Conservation (phyloP, 2,888 invertebrate species). For the Graphium colonna region DNA sequence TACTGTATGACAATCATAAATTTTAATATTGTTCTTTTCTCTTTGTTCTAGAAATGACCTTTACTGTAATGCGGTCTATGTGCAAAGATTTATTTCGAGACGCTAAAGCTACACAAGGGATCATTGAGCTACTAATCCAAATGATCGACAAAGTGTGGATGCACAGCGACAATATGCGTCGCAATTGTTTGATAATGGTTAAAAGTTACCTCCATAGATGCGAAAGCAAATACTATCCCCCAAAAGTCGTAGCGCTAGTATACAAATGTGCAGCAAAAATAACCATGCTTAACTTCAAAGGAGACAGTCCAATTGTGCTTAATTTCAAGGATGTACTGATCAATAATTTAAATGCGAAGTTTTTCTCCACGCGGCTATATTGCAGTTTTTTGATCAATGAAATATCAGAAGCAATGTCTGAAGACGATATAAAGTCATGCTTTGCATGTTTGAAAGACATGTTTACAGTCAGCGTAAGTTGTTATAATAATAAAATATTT, state of each 20-base stretch:
- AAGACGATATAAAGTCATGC: constrained; percentile 42
- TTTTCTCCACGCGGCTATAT: constrained; percentile 57
- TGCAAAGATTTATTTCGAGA: constrained; percentile 61
- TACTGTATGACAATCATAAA: too few relatives aligned
- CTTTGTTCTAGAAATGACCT: constrained; percentile 52
- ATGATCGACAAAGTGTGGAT: constrained; percentile 56
- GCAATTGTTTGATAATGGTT: constrained; percentile 69
- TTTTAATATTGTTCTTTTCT: not conserved
- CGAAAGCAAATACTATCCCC: constrained; percentile 57
- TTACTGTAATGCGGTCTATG: constrained; percentile 58
- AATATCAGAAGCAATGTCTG: constrained; percentile 36
- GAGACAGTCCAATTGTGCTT: constrained; percentile 38
- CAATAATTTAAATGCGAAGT: constrained; percentile 47
- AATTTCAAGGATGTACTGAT: constrained; percentile 46
- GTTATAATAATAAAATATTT: too few relatives aligned
- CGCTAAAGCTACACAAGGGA: constrained; percentile 48
- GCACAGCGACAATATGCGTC: constrained; percentile 44
- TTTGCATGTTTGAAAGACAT: constrained; percentile 47
- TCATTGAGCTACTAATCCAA: constrained; percentile 50
- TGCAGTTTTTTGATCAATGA: constrained; percentile 56
- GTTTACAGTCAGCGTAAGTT: constrained; percentile 59
- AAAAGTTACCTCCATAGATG: constrained; percentile 60
- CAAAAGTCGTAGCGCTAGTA: constrained; percentile 56
- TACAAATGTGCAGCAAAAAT: constrained; percentile 66
- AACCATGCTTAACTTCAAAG: constrained; percentile 40